Percentiles rank a stretch among this genome's conserved stretches.
Evolutionary conservation across 2,113 vertebrate species (phyloP).

Genomic region (Aplodontia rufa): DNA sequence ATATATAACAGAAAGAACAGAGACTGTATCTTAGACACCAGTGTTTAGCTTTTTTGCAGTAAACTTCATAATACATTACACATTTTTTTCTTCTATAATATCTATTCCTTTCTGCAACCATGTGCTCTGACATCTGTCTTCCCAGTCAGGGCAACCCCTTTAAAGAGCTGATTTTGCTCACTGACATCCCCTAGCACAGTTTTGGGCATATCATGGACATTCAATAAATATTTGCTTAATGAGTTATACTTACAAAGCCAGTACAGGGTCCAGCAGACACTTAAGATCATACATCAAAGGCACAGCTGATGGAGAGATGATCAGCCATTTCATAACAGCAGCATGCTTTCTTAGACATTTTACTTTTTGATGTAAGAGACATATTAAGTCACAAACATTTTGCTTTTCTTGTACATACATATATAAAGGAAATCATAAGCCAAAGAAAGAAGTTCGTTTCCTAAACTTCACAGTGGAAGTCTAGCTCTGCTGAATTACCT

Average conservation of each 20-base stretch:
- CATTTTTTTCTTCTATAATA: background rate
- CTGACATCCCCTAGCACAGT: background rate
- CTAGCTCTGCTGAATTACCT: background rate
- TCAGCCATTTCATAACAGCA: background rate
- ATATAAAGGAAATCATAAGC: slow-evolving; percentile 2
- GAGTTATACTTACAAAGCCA: background rate
- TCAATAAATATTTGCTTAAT: background rate
- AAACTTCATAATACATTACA: background rate
- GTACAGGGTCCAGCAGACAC: background rate
- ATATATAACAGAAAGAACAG: too few species aligned
- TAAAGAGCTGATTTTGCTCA: background rate
- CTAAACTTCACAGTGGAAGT: background rate
- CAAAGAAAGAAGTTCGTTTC: background rate
- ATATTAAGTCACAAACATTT: background rate
- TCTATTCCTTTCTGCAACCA: background rate
- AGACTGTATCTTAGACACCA: background rate
- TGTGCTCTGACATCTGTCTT: background rate
- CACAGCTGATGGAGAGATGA: background rate
- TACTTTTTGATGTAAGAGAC: background rate
- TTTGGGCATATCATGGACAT: background rate
- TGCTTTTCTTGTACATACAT: background rate
- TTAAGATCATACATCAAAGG: background rate
- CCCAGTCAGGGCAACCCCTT: background rate
- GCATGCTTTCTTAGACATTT: background rate
- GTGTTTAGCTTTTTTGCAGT: background rate